phyloP scores from a whole-genome alignment of 2,797 vertebrate genomes.

The Artibeus jamaicensis region DNA sequence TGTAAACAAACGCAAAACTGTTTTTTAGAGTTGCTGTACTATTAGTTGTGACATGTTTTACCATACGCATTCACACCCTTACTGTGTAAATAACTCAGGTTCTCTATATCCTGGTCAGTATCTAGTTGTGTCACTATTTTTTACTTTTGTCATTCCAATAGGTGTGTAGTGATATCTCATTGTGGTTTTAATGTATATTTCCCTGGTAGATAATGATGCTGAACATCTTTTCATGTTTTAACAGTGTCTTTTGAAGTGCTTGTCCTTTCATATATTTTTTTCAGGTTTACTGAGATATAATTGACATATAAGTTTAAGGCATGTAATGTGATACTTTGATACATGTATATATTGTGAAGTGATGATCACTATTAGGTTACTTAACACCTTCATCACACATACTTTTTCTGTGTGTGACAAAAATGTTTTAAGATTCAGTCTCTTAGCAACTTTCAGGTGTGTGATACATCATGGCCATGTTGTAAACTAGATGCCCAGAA shows the following conservation, averaged over 20 bases:
- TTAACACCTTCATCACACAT: background rate
- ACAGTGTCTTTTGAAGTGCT: background rate
- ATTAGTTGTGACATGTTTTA: background rate
- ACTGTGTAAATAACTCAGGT: background rate
- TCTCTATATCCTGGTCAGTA: background rate
- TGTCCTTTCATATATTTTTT: background rate
- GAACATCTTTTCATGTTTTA: background rate
- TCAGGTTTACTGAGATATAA: background rate
- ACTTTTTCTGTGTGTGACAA: background rate
- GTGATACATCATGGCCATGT: background rate
- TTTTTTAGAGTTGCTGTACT: background rate
- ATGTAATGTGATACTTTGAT: background rate
- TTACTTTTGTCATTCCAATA: background rate
- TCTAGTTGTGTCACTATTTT: background rate
- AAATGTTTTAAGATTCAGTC: background rate
- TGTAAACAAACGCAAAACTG: background rate
- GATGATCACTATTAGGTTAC: background rate
- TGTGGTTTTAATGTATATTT: conserved; percentile 10
- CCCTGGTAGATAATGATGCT: background rate
- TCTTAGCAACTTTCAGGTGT: background rate
- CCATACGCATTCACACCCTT: background rate
- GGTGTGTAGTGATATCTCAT: background rate
- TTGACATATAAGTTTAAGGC: background rate
- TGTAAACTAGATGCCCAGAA: background rate
- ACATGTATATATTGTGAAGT: background rate